Percentiles rank a stretch among this genome's conserved stretches.
Evolutionary conservation across 92 coral and sea anemone species (phyloP).

Genomic region (Parazoanthus darwini): DNA sequence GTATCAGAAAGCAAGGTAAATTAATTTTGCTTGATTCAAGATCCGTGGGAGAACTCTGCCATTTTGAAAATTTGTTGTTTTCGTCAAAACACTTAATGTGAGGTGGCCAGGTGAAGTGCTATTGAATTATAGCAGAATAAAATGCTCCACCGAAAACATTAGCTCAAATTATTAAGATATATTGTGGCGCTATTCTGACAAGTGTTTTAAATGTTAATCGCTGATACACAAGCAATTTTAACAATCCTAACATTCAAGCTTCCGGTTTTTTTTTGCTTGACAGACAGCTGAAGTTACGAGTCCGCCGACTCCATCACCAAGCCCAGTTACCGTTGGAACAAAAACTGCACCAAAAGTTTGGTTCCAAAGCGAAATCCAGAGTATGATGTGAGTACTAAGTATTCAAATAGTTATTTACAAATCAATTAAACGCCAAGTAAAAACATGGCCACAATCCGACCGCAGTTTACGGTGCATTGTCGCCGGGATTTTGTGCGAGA

Average conservation of each 20-base stretch:
- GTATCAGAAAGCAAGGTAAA: conserved; percentile 67
- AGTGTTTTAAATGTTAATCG: conserved; percentile 30
- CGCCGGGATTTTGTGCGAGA: conserved; percentile 12
- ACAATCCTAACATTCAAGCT: conserved; percentile 46
- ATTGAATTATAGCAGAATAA: not conserved
- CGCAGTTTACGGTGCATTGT: conserved; percentile 10
- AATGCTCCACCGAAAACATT: conserved; percentile 9
- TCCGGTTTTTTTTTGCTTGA: conserved; percentile 68
- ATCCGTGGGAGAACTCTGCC: conserved; percentile 55
- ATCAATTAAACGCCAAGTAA: conserved; percentile 37
- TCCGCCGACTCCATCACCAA: conserved; percentile 76
- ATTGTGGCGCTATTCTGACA: conserved; percentile 18
- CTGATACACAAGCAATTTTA: not conserved
- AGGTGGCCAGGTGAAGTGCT: not conserved
- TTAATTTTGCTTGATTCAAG: conserved; percentile 6
- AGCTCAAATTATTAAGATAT: conserved; percentile 26
- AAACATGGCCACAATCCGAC: conserved; percentile 42
- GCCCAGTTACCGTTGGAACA: conserved; percentile 69
- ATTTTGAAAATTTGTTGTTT: conserved; percentile 58
- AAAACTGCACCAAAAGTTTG: conserved; percentile 82
- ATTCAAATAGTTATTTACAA: conserved; percentile 35
- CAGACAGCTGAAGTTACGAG: conserved; percentile 72
- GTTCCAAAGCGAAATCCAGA: conserved; percentile 94
- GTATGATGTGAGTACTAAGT: conserved; percentile 91
- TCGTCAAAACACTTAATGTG: not conserved